Evolutionary conservation across 2,113 vertebrate genomes (phyloP).

Genomic region (Chauna torquata): DNA sequence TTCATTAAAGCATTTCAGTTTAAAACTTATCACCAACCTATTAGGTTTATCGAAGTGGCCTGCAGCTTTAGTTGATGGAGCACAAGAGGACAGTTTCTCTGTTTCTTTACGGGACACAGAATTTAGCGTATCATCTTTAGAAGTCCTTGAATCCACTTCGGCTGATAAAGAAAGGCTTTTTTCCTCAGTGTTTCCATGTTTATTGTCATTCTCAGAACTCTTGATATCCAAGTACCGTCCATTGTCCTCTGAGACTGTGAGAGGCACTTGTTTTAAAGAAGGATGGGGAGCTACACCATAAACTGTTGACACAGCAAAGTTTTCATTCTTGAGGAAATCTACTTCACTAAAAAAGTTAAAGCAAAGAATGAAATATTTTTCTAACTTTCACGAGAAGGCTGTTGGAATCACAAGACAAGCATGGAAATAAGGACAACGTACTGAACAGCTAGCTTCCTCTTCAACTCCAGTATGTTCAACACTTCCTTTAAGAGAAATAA

Average conservation of each 20-base stretch:
- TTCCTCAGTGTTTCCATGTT: slow-evolving; percentile 72
- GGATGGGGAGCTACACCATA: slow-evolving; percentile 72
- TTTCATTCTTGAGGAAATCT: slow-evolving; percentile 86
- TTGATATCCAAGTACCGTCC: slow-evolving; percentile 85
- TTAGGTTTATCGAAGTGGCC: slow-evolving; percentile 93
- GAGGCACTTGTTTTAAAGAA: slow-evolving; percentile 70
- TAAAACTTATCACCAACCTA: slow-evolving; percentile 81
- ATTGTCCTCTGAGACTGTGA: slow-evolving; percentile 81
- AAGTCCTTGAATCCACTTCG: slow-evolving; percentile 69
- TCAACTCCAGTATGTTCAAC: neutral
- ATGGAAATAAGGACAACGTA: neutral
- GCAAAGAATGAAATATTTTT: neutral
- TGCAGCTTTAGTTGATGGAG: slow-evolving; percentile 72
- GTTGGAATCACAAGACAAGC: neutral
- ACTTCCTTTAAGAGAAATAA: neutral
- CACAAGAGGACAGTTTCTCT: slow-evolving; percentile 70
- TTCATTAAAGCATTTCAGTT: neutral
- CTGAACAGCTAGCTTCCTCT: neutral
- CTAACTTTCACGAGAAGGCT: neutral
- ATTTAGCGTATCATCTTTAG: slow-evolving; percentile 68
- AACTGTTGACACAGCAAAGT: slow-evolving; percentile 72
- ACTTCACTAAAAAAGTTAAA: slow-evolving; percentile 85
- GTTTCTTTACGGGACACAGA: slow-evolving; percentile 72
- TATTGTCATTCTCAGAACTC: slow-evolving; percentile 69
- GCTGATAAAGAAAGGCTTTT: slow-evolving; percentile 46